Evolutionary conservation across 2,113 vertebrate genomes (phyloP).

Genomic region (Columba livia): DNA sequence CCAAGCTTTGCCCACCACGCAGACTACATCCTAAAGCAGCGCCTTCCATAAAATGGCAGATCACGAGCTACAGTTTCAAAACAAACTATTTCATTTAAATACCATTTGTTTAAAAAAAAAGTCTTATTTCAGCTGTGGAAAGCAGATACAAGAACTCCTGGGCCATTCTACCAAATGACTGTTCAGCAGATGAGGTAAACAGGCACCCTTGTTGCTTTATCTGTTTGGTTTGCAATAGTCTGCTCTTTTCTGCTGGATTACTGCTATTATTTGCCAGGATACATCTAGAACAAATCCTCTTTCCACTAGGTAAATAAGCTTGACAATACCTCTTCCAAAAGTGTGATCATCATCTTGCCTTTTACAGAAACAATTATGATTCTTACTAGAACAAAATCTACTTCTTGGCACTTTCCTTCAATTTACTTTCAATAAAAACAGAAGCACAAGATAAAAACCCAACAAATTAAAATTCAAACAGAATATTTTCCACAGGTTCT

Average conservation of each 20-base stretch:
- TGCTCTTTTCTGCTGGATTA: neutral
- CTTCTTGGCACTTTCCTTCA: neutral
- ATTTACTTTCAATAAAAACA: neutral
- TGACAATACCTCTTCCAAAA: conserved; percentile 32
- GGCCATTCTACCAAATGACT: neutral
- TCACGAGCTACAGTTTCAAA: neutral
- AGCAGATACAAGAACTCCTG: neutral
- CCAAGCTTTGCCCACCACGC: neutral
- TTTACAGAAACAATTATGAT: neutral
- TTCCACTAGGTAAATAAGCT: neutral
- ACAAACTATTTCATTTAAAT: neutral
- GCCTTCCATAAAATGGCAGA: neutral
- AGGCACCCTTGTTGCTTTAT: neutral
- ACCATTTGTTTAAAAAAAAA: neutral
- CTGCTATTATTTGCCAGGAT: neutral
- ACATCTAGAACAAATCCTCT: conserved; percentile 12
- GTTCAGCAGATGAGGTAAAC: neutral
- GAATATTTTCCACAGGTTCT: neutral
- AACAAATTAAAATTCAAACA: neutral
- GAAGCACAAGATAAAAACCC: neutral
- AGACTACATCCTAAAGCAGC: rapidly evolving
- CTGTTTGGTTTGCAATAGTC: neutral
- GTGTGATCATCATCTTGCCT: neutral
- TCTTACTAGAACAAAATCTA: neutral
- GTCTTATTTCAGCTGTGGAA: neutral